A percentile compares a stretch with the other conserved stretches of the same genome.
Evolutionary conservation across 1,140 invertebrate species (phyloP).

Genomic region (Heterodera carotae): DNA sequence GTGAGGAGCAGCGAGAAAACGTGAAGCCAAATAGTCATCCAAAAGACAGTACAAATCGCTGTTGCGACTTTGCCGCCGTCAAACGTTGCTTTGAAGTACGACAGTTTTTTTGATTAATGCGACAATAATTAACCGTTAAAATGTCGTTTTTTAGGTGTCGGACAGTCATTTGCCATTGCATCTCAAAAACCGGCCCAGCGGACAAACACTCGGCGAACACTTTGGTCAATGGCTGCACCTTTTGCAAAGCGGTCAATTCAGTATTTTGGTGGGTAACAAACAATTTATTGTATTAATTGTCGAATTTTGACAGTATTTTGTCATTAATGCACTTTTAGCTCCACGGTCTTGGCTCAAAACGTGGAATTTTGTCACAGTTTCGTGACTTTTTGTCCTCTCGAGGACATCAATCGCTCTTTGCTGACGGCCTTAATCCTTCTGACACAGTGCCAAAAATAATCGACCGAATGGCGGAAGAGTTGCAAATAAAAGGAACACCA

Average conservation of each 20-base stretch:
- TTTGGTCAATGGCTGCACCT: slow-evolving; percentile 24
- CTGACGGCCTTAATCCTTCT: slow-evolving; percentile 22
- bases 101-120: not conserved
- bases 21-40: slow-evolving; percentile 4
- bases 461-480: slow-evolving; percentile 15
- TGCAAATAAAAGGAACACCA: slow-evolving; percentile 7
- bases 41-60: not conserved
- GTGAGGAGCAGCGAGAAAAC: slow-evolving; percentile 8
- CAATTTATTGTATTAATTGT: too few relatives aligned
- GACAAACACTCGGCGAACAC: not conserved
- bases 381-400: slow-evolving; percentile 1
- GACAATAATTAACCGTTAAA: too few relatives aligned
- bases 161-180: slow-evolving; percentile 13
- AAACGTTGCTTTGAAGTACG: slow-evolving; percentile 17
- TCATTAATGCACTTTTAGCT: slow-evolving; percentile 24
- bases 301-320: slow-evolving; percentile 3
- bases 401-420: slow-evolving; percentile 9
- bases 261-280: slow-evolving; percentile 11
- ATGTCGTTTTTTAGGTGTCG: slow-evolving; percentile 20
- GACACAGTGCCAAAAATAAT: slow-evolving; percentile 21
- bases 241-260: slow-evolving; percentile 29
- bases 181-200: not conserved
- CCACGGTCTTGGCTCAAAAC: slow-evolving; percentile 35
- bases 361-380: slow-evolving; percentile 33
- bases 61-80: slow-evolving; percentile 7